Conservation (phyloP, 2,888 invertebrate species). For the Lumbricus terrestris region DNA sequence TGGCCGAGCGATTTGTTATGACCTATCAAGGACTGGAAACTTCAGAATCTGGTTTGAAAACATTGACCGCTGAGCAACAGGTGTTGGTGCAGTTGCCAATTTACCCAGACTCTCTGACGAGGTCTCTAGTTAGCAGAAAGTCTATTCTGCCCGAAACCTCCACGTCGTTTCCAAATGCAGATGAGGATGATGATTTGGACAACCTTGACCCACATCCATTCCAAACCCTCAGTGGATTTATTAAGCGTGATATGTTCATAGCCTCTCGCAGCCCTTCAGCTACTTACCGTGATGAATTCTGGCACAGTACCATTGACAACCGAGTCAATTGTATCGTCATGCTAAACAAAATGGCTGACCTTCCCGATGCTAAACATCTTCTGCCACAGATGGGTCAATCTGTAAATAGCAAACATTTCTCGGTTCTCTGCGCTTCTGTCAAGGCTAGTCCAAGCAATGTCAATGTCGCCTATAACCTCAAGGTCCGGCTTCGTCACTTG, state of each 20-base stretch:
- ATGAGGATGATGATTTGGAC: not conserved
- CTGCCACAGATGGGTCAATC: constrained; percentile 17
- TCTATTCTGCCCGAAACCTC: not conserved
- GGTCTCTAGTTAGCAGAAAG: not conserved
- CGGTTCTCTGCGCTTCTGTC: constrained; percentile 11
- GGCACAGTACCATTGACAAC: constrained; percentile 13
- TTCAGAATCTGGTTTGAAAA: not conserved
- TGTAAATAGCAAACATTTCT: not conserved
- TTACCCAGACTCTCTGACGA: not conserved
- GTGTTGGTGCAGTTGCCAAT: constrained; percentile 18
- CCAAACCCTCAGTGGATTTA: constrained; percentile 9
- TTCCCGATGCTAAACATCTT: not conserved
- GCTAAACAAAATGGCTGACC: constrained; percentile 19
- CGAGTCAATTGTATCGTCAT: not conserved
- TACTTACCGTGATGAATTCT: constrained; percentile 13
- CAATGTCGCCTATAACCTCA: constrained; percentile 6
- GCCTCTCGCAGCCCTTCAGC: not conserved
- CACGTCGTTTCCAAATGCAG: not conserved
- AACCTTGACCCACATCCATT: not conserved
- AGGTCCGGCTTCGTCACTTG: not conserved
- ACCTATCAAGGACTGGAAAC: constrained; percentile 12
- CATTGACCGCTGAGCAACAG: constrained; percentile 19
- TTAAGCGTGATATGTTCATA: not conserved
- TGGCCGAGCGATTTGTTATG: constrained; percentile 17
- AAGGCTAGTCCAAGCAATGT: not conserved